These are phyloP conservation scores for Passer domesticus DNA, from an alignment of 2,113 vertebrate genomes.

Conservation along the genomic window DNA sequence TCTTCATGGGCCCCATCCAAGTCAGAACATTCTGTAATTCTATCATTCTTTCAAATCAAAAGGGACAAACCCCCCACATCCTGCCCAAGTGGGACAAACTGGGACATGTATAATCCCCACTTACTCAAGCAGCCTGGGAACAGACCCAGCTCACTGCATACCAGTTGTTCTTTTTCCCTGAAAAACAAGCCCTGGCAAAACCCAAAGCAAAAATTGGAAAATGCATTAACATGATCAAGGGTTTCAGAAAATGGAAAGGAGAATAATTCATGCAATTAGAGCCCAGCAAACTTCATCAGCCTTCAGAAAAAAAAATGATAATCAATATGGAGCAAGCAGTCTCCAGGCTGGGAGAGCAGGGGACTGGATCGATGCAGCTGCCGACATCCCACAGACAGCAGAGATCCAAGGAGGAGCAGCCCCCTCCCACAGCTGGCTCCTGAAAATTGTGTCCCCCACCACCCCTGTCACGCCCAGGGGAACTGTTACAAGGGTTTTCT, in stretches of 20 bases:
- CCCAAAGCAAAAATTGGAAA: background rate
- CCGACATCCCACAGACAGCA: background rate
- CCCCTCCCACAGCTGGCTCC: background rate
- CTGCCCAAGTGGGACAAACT: background rate
- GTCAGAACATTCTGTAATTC: background rate
- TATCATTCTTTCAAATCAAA: background rate
- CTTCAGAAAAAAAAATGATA: background rate
- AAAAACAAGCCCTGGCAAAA: background rate
- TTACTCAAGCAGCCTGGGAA: background rate
- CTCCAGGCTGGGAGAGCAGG: background rate
- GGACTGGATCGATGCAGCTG: background rate
- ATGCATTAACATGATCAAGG: background rate
- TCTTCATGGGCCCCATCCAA: background rate
- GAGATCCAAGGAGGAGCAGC: background rate
- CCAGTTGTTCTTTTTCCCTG: background rate
- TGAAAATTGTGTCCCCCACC: background rate
- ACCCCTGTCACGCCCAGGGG: fast-evolving
- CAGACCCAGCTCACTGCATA: background rate
- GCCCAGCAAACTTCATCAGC: background rate
- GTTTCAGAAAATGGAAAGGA: background rate
- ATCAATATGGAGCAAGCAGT: background rate
- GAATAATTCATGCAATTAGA: background rate
- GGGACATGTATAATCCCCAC: background rate
- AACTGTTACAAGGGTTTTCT: background rate
- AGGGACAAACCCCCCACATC: background rate